These are phyloP conservation scores for Luffia ferchaultella DNA, from an alignment of 2,888 invertebrate species.

Conservation along the genomic window DNA sequence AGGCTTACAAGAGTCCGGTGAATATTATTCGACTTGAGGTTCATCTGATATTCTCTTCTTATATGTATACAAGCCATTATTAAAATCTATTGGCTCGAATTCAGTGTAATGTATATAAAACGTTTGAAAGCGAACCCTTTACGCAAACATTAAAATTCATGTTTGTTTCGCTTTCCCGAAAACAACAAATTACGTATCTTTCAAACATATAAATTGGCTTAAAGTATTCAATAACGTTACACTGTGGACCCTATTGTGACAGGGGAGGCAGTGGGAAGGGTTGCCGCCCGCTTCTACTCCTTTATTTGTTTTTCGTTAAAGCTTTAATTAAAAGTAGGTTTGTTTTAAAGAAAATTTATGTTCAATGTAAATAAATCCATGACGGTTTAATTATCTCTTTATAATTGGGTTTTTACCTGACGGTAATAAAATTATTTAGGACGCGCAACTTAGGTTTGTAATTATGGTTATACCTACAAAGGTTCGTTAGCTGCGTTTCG, in stretches of 20 bases:
- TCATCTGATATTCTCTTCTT: not conserved
- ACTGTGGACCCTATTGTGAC: conserved; percentile 25
- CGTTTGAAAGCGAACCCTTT: not conserved
- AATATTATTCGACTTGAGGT: not conserved
- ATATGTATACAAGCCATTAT: not conserved
- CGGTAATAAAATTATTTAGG: conserved; percentile 17
- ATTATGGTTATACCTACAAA: not conserved
- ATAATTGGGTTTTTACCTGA: conserved; percentile 59
- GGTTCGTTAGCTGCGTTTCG: not conserved
- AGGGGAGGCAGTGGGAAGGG: conserved; percentile 33
- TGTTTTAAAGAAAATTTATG: conserved; percentile 62
- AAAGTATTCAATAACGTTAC: conserved; percentile 19
- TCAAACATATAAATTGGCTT: conserved; percentile 13
- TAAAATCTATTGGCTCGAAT: no score
- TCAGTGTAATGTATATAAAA: no score
- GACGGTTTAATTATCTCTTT: conserved; percentile 62
- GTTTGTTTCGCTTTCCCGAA: conserved; percentile 1
- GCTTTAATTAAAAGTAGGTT: conserved; percentile 63
- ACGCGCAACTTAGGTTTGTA: no score
- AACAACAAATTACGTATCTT: conserved; percentile 5
- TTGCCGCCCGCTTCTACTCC: conserved; percentile 34
- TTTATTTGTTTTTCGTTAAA: conserved; percentile 61
- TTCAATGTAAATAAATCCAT: conserved; percentile 61
- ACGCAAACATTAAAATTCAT: not conserved
- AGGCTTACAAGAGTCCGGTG: not conserved